phyloP scores from a whole-genome alignment of 2,113 vertebrate species.

The Neotragus pygmaeus region DNA sequence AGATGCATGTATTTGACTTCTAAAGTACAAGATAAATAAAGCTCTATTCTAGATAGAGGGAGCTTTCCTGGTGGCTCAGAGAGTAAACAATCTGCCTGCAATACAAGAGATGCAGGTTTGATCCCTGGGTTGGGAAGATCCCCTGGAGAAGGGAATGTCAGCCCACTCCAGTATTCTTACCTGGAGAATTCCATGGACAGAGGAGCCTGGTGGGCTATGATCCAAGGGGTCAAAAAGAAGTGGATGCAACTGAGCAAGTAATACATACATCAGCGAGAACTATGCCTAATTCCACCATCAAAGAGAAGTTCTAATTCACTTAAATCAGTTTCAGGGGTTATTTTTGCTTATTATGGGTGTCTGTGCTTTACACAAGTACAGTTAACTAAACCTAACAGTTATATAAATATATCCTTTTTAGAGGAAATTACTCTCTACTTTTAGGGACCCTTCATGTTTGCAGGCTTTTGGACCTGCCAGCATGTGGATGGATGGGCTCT shows the following conservation, averaged over 20 bases:
- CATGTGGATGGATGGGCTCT: background rate
- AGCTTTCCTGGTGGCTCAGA: background rate
- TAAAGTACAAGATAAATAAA: background rate
- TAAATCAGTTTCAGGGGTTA: background rate
- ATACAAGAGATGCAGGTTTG: fast-evolving
- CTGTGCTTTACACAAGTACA: background rate
- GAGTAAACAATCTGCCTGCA: background rate
- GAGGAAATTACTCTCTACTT: background rate
- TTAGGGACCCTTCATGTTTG: background rate
- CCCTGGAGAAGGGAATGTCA: background rate
- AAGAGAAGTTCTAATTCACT: background rate
- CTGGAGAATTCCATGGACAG: background rate
- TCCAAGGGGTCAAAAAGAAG: fast-evolving
- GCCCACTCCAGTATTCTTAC: background rate
- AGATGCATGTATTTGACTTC: background rate
- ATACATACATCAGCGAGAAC: background rate
- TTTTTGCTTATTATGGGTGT: background rate
- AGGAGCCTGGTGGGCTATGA: background rate
- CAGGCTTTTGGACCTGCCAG: background rate
- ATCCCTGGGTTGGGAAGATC: background rate
- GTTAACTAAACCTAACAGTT: background rate
- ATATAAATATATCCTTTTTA: background rate
- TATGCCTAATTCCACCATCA: background rate
- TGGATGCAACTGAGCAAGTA: background rate
- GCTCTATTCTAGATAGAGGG: background rate